Percentiles rank a stretch among this genome's conserved stretches.
Evolutionary conservation across 2,113 vertebrate genomes (phyloP).

Genomic region (Danionella cerebrum): DNA sequence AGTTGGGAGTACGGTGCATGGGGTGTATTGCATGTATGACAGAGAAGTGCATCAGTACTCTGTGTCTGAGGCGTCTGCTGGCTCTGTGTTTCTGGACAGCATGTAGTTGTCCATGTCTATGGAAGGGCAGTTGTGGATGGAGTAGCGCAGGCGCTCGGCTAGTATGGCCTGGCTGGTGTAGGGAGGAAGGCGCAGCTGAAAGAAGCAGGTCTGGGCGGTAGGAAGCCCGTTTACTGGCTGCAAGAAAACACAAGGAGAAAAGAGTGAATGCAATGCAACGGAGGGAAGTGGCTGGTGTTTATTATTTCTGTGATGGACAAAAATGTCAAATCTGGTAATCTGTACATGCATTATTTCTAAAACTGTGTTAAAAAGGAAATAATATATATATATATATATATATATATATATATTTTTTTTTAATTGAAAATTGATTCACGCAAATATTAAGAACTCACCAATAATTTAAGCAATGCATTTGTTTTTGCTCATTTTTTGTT

Average conservation of each 20-base stretch:
- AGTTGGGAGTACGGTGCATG: background rate
- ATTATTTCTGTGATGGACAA: too few relatives aligned
- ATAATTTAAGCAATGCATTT: too few relatives aligned
- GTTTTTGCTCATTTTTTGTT: too few relatives aligned
- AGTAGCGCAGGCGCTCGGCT: slow-evolving; percentile 70
- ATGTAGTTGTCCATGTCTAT: slow-evolving; percentile 81
- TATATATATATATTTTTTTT: too few relatives aligned
- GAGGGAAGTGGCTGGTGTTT: background rate
- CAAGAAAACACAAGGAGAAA: background rate
- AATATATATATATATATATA: too few relatives aligned
- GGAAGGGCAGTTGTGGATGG: slow-evolving; percentile 75
- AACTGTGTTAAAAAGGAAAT: too few relatives aligned
- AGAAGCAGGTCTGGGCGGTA: slow-evolving; percentile 76
- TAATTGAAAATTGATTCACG: too few relatives aligned
- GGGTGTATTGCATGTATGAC: slow-evolving; percentile 31
- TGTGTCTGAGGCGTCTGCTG: slow-evolving; percentile 62
- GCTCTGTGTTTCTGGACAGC: slow-evolving; percentile 71
- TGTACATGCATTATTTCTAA: too few relatives aligned
- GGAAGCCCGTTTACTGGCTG: slow-evolving; percentile 72
- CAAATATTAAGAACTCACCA: too few relatives aligned
- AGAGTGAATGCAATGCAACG: background rate
- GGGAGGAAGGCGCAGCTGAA: slow-evolving; percentile 70
- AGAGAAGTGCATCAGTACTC: slow-evolving; percentile 56
- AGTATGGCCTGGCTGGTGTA: slow-evolving; percentile 69
- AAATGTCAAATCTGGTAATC: too few relatives aligned